These are phyloP conservation scores for Stictocephala bisonia DNA, from an alignment of 2,888 invertebrate genomes.

Conservation along the genomic window DNA sequence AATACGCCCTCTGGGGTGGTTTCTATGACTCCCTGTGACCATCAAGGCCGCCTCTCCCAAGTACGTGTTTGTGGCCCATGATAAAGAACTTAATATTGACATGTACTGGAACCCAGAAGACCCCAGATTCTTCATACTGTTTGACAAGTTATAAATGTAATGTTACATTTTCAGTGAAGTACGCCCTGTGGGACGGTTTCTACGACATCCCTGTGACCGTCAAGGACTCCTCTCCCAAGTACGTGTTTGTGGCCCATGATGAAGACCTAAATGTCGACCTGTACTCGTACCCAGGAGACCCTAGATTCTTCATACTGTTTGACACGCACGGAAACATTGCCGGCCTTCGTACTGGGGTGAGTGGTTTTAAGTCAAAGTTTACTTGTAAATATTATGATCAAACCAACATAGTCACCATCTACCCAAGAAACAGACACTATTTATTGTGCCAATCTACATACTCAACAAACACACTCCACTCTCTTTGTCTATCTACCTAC, in stretches of 20 bases:
- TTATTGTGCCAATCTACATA: no score
- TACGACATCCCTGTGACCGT: slow-evolving; percentile 1
- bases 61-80: neutral
- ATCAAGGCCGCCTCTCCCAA: neutral
- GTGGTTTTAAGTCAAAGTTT: no score
- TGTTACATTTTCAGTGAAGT: slow-evolving; percentile 37
- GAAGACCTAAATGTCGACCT: slow-evolving; percentile 33
- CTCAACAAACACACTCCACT: no score
- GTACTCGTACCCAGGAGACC: slow-evolving; percentile 52
- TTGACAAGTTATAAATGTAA: no score
- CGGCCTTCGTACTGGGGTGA: slow-evolving; percentile 51
- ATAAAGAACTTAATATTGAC: slow-evolving; percentile 25
- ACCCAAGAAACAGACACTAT: no score
- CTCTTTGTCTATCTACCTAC: no score
- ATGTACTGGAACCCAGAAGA: slow-evolving; percentile 51
- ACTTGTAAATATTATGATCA: no score
- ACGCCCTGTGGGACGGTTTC: slow-evolving; percentile 32
- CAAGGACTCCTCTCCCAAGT: neutral
- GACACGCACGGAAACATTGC: slow-evolving; percentile 51
- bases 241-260: neutral
- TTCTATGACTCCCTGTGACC: no score
- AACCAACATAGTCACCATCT: no score
- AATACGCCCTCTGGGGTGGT: slow-evolving; percentile 33
- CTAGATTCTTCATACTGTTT: slow-evolving; percentile 51
- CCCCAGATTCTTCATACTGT: slow-evolving; percentile 51